These are phyloP conservation scores for Rhineura floridana DNA, from an alignment of 2,113 vertebrate species.

Conservation along the genomic window DNA sequence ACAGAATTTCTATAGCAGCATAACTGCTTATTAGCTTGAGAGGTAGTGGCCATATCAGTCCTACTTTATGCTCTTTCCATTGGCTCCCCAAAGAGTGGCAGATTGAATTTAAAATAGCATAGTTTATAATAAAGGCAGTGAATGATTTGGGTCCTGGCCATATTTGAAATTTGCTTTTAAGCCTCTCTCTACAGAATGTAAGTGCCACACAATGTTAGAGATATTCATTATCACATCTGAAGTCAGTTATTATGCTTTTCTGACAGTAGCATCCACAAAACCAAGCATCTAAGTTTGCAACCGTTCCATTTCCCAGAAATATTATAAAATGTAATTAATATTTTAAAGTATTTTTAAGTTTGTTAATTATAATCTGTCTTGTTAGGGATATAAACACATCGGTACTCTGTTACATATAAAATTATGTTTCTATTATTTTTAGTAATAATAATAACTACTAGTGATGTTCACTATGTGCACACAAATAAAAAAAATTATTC, in stretches of 20 bases:
- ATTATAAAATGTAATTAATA: neutral
- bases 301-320: neutral
- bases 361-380: neutral
- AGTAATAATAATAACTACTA: neutral
- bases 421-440: neutral
- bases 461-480: neutral
- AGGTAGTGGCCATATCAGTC: slow-evolving; percentile 16
- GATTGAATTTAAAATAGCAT: slow-evolving; percentile 23
- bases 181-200: neutral
- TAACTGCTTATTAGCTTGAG: slow-evolving; percentile 22
- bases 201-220: slow-evolving; percentile 1
- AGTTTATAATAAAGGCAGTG: slow-evolving; percentile 3
- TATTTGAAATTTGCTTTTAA: slow-evolving; percentile 9
- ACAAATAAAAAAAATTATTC: neutral
- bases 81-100: slow-evolving; percentile 14
- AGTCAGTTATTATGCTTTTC: neutral
- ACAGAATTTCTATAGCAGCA: slow-evolving; percentile 4
- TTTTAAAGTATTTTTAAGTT: neutral
- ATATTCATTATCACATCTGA: slow-evolving; percentile 7
- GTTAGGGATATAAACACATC: neutral
- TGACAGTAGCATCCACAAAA: neutral
- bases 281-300: neutral
- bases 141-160: slow-evolving; percentile 25
- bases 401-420: neutral
- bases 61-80: neutral